A percentile compares a stretch with the other conserved stretches of the same genome.
phyloP scores from a whole-genome alignment of 2,113 vertebrate species.

The Hypomesus transpacificus region DNA sequence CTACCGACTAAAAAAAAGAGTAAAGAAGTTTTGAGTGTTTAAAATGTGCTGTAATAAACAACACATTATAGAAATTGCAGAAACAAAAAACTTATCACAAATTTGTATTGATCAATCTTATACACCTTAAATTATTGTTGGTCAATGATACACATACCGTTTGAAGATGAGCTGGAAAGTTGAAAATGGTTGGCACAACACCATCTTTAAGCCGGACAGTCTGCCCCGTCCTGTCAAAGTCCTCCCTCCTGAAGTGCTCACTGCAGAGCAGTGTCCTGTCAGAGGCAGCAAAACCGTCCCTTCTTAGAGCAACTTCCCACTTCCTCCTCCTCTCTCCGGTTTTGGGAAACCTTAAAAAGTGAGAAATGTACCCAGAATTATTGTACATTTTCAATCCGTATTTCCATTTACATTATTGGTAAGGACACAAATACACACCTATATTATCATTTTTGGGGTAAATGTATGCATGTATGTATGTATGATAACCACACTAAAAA shows the following conservation, averaged over 20 bases:
- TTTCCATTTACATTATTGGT: neutral
- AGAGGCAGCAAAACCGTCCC: neutral
- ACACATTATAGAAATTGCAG: neutral
- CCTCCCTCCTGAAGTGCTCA: neutral
- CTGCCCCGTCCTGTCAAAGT: slow-evolving; percentile 12
- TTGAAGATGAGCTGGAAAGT: slow-evolving; percentile 16
- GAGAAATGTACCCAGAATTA: neutral
- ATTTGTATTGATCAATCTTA: neutral
- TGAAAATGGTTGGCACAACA: slow-evolving; percentile 12
- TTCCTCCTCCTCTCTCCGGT: neutral
- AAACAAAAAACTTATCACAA: neutral
- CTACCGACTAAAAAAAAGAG: neutral
- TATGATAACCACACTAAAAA: neutral
- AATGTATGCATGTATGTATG: neutral
- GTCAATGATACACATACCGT: slow-evolving; percentile 8
- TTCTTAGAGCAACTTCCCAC: neutral
- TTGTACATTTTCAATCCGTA: neutral
- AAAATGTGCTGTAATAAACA: neutral
- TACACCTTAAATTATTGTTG: neutral
- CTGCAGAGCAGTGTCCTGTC: neutral
- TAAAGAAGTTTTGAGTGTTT: neutral
- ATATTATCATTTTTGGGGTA: neutral
- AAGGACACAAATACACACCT: neutral
- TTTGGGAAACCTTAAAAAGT: slow-evolving; percentile 2
- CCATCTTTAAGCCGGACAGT: slow-evolving; percentile 12